Evolutionary conservation across 2,888 invertebrate genomes (phyloP), one percentile per base, ranked within the genome.

Genomic region (Volucella zonaria): DNA sequence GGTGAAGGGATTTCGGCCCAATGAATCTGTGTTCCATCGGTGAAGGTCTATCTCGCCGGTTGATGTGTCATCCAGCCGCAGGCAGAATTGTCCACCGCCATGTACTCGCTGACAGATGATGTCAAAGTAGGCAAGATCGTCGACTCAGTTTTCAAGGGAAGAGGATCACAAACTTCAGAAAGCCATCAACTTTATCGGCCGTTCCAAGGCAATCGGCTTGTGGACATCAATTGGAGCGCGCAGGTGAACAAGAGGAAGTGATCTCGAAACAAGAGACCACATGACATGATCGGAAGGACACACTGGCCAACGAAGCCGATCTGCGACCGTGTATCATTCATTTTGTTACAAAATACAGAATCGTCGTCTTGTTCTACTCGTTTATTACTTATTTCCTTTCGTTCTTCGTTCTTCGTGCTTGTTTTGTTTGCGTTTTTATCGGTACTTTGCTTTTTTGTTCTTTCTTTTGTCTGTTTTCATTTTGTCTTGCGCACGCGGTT

Each of bases 201-300:
- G 14, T 52, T 73, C 14, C 75, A 45, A 67, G 62, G 70, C 43
- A 47, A 73, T 61, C 45, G 42, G 42, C 54, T 56, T 59, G 56
- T 42, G 40, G 38, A 31, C 12, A 40, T 3, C 14, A 47, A 15
- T 12, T 45, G 56, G 3, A n/a, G 23, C 1, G 38, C 15, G 18
- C 14, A 10, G 51, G 49, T 3, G 1, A 15, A 31, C 9, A 15
- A 62, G 45, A 38, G 23, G 14, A 54, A 11, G n/a, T 10, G 18
- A 59, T 38, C 52, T 59, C 38, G 31, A 52, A 38, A 61, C 58
- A 66, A 77, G 77, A 80, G 73, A 67, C 86, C 56, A 70, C 68
- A 58, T 86, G 86, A 86, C 87, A 86, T 81, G 87, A 83, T 83
- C 81, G 83, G 79, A 82, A 75, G 75, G 87, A 87, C 86, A 77